Evolutionary conservation across 2,113 vertebrate genomes (phyloP).

Genomic region (Stictonetta naevosa): DNA sequence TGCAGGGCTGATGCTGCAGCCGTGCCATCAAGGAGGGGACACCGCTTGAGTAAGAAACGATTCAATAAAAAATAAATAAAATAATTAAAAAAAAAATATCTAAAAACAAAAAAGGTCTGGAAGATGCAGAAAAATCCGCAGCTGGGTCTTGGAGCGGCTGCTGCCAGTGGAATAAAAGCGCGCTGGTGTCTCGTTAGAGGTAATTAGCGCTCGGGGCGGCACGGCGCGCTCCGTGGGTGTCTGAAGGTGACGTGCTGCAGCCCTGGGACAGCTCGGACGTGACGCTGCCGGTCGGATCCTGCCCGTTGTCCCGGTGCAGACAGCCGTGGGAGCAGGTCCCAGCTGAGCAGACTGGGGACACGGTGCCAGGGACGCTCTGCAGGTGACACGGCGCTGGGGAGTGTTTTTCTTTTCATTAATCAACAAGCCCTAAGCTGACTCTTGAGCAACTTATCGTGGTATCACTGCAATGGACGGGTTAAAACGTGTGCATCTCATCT

Average conservation of each 20-base stretch:
- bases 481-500: background rate
- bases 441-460: background rate
- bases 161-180: background rate
- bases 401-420: background rate
- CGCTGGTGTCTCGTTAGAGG: background rate
- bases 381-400: background rate
- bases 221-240: rapidly evolving
- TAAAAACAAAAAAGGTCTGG: background rate
- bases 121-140: background rate
- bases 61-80: too few species aligned
- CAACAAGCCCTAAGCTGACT: background rate
- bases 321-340: background rate
- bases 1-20: background rate
- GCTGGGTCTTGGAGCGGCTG: background rate
- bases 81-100: background rate
- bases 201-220: background rate
- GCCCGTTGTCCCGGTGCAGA: rapidly evolving
- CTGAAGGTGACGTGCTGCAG: background rate
- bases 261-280: rapidly evolving
- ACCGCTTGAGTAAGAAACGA: background rate
- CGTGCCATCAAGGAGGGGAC: background rate
- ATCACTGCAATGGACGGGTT: background rate
- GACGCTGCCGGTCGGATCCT: rapidly evolving
- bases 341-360: too few species aligned
- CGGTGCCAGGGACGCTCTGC: background rate